phyloP scores from a whole-genome alignment of 2,113 vertebrate genomes.

The Pachyramphus minor region DNA sequence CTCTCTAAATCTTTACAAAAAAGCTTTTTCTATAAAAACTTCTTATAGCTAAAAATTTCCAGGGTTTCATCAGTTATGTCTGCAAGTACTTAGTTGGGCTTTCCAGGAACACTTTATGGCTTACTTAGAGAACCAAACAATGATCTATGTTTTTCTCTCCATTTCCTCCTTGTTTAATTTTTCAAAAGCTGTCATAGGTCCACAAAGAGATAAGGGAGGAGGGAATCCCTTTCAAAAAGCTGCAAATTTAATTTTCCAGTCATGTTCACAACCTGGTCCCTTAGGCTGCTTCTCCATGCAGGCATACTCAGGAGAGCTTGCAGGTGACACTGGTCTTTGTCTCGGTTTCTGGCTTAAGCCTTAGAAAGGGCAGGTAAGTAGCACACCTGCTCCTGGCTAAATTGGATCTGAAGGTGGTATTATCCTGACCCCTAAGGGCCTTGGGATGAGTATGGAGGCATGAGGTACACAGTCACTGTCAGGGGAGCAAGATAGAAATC shows the following conservation, averaged over 20 bases:
- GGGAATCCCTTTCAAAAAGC: background rate
- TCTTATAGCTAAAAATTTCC: background rate
- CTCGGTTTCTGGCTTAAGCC: background rate
- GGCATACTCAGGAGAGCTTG: background rate
- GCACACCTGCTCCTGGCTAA: background rate
- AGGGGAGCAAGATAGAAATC: background rate
- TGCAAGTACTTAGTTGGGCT: background rate
- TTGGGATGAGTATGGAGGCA: background rate
- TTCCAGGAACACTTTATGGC: background rate
- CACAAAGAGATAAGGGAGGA: rapidly evolving
- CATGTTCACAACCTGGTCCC: background rate
- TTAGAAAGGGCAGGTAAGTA: background rate
- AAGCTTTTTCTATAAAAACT: background rate
- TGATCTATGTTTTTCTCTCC: background rate
- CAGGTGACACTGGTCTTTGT: background rate
- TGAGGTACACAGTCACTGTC: background rate
- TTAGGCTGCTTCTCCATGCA: background rate
- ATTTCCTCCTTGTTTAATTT: background rate
- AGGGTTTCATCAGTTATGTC: background rate
- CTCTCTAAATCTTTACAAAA: background rate
- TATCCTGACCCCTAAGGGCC: background rate
- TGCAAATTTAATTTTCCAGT: background rate
- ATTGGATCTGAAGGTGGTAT: rapidly evolving
- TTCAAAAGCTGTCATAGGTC: background rate
- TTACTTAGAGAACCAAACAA: background rate